Conservation (phyloP, 2,113 vertebrate genomes). For the Cathartes aura region DNA sequence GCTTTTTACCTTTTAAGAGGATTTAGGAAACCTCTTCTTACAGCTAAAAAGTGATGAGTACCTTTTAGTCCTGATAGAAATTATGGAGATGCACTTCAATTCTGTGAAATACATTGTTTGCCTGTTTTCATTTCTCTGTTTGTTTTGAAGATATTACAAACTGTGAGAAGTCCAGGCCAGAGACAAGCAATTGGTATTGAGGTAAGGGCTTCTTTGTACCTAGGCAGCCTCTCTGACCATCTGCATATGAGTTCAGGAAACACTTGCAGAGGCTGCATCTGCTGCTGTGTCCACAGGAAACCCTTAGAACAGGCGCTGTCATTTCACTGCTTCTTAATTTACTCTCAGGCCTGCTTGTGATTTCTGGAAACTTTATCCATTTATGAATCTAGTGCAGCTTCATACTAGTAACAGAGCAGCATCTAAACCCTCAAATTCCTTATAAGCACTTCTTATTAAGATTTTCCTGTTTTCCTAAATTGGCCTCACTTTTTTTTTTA, state of each 20-base stretch:
- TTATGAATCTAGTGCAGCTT: background rate
- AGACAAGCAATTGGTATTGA: conserved; percentile 94
- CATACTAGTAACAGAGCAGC: background rate
- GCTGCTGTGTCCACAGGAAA: background rate
- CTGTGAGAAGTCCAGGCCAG: conserved; percentile 89
- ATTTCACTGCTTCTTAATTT: background rate
- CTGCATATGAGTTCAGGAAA: background rate
- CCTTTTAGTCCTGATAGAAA: background rate
- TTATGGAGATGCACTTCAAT: background rate
- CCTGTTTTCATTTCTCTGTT: background rate
- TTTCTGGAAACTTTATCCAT: background rate
- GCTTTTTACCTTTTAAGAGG: background rate
- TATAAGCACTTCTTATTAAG: background rate
- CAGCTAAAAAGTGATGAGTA: background rate
- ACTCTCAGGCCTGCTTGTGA: background rate
- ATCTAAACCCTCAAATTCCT: background rate
- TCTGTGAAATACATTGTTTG: background rate
- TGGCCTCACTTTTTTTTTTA: background rate
- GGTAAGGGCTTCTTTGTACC: conserved; percentile 72
- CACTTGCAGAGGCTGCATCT: background rate
- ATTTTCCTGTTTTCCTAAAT: background rate
- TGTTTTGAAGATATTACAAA: conserved; percentile 90
- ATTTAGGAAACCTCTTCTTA: background rate
- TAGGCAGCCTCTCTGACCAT: background rate
- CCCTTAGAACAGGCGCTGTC: rapidly evolving